Conservation (phyloP, 1,140 invertebrate genomes). For the Drosophila ohnishii region DNA sequence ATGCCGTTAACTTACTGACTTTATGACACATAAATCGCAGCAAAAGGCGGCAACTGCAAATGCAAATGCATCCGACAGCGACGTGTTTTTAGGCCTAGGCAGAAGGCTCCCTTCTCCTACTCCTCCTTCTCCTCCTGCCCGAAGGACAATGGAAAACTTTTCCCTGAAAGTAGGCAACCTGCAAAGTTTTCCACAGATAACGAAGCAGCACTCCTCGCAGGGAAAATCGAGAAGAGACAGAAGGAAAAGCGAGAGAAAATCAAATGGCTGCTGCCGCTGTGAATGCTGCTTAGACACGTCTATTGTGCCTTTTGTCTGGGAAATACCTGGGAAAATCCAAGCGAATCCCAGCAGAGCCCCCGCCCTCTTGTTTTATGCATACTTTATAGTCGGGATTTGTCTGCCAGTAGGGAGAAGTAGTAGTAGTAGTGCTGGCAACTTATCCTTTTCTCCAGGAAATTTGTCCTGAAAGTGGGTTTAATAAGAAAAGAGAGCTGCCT, state of each 20-base stretch:
- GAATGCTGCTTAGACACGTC: slow-evolving; percentile 70
- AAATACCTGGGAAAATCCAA: slow-evolving; percentile 42
- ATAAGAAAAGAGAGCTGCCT: background rate
- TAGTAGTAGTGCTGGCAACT: slow-evolving; percentile 14
- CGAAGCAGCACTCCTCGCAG: slow-evolving; percentile 26
- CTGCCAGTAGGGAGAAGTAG: slow-evolving; percentile 45
- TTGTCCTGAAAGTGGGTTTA: background rate
- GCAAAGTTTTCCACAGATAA: slow-evolving; percentile 50
- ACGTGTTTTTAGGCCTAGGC: slow-evolving; percentile 45
- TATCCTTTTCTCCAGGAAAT: slow-evolving; percentile 2
- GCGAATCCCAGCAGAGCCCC: background rate
- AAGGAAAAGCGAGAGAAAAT: slow-evolving; percentile 50
- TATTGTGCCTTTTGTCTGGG: slow-evolving; percentile 67
- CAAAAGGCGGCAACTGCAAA: slow-evolving; percentile 1
- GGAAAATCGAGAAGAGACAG: slow-evolving; percentile 5
- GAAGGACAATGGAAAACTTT: slow-evolving; percentile 31
- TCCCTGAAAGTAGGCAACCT: slow-evolving; percentile 61
- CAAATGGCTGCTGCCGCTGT: slow-evolving; percentile 45
- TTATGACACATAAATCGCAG: slow-evolving; percentile 82
- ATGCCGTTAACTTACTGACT: slow-evolving; percentile 81
- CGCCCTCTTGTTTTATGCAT: slow-evolving; percentile 26
- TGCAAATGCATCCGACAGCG: slow-evolving; percentile 46
- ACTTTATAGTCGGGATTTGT: slow-evolving; percentile 59
- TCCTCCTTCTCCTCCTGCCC: background rate
- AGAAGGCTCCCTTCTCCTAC: background rate